phyloP scores from a whole-genome alignment of 2,888 invertebrate species.

The Bombylius discolor region DNA sequence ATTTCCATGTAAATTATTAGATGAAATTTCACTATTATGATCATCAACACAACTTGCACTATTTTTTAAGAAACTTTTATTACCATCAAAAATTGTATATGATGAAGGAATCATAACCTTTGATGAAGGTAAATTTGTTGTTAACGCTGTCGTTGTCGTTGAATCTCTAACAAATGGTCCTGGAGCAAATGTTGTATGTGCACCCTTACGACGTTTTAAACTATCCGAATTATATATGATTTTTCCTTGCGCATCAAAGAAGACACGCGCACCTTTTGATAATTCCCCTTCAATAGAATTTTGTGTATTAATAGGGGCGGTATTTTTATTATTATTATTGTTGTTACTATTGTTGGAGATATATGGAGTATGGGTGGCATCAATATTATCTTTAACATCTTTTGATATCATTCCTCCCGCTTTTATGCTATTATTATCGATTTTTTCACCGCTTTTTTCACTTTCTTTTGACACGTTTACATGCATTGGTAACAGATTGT shows the following conservation, averaged over 20 bases:
- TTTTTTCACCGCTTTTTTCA: slow-evolving; percentile 1
- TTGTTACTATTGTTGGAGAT: slow-evolving; percentile 10
- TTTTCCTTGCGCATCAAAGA: slow-evolving; percentile 73
- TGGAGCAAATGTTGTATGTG: slow-evolving; percentile 76
- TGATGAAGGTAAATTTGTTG: not conserved
- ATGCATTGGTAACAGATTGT: slow-evolving; percentile 4
- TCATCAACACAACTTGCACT: not conserved
- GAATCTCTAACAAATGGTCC: slow-evolving; percentile 71
- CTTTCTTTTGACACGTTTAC: not conserved
- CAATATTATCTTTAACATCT: slow-evolving; percentile 4
- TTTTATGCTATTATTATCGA: not conserved
- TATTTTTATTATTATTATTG: not conserved
- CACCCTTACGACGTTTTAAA: slow-evolving; percentile 61
- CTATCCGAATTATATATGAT: slow-evolving; percentile 81
- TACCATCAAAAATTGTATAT: not conserved
- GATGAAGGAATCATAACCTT: not conserved
- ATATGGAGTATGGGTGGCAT: too few species aligned
- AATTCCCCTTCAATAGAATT: slow-evolving; percentile 19
- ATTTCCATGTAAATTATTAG: not conserved
- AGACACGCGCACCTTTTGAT: slow-evolving; percentile 62
- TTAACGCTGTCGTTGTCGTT: slow-evolving; percentile 14
- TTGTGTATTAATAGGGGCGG: not conserved
- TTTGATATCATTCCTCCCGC: too few species aligned
- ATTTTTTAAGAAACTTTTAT: not conserved
- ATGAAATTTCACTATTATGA: not conserved